phyloP scores from a whole-genome alignment of 64 coral and sea anemone species.

The Dendrophyllia cribrosa region DNA sequence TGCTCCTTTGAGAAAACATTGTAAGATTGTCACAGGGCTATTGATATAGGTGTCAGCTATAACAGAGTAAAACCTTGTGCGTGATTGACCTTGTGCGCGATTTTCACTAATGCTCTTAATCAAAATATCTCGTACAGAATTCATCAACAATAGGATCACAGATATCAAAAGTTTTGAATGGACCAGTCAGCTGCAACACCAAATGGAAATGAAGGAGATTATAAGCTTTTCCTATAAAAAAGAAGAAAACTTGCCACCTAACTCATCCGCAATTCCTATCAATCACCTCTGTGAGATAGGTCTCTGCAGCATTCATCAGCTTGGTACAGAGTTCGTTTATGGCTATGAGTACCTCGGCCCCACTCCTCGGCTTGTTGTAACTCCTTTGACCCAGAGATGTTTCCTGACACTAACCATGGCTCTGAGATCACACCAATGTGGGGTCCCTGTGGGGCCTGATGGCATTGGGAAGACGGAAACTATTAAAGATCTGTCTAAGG shows the following conservation, averaged over 20 bases:
- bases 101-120: too few relatives aligned
- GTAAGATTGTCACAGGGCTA: too few relatives aligned
- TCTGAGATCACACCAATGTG: slow-evolving; percentile 71
- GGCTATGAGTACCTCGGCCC: slow-evolving; percentile 95
- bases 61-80: too few relatives aligned
- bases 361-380: slow-evolving; percentile 70
- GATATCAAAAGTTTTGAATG: slow-evolving; percentile 80
- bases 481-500: slow-evolving; percentile 87
- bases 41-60: too few relatives aligned
- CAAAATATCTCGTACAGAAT: slow-evolving; percentile 43
- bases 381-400: slow-evolving; percentile 88
- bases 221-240: slow-evolving; percentile 70
- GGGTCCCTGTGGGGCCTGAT: slow-evolving; percentile 72
- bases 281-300: slow-evolving; percentile 62
- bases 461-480: slow-evolving; percentile 95
- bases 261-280: slow-evolving; percentile 55
- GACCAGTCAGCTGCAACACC: slow-evolving; percentile 82
- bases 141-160: slow-evolving; percentile 67
- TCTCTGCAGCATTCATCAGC: slow-evolving; percentile 65
- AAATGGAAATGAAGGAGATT: slow-evolving; percentile 63
- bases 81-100: too few relatives aligned
- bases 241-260: background rate
- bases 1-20: too few relatives aligned
- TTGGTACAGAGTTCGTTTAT: slow-evolving; percentile 81
- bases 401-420: slow-evolving; percentile 88